These are phyloP conservation scores for Drosophila bifasciata DNA, from an alignment of 1,140 invertebrate species.

Conservation along the genomic window DNA sequence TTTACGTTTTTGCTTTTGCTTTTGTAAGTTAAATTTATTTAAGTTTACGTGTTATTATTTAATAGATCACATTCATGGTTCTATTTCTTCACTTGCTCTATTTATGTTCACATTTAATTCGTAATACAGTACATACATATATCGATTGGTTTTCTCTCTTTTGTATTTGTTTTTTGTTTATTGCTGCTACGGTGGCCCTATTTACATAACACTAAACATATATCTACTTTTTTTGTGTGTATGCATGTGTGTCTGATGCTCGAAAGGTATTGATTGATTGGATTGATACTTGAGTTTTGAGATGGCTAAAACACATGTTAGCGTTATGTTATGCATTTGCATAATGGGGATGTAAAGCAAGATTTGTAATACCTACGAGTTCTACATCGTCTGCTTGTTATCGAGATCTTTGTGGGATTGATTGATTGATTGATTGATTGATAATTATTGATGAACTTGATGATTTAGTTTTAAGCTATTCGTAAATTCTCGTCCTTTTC, in stretches of 20 bases:
- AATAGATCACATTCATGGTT: slow-evolving; percentile 84
- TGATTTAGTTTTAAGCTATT: slow-evolving; percentile 32
- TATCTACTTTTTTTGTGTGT: slow-evolving; percentile 56
- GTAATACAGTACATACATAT: slow-evolving; percentile 65
- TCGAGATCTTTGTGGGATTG: slow-evolving; percentile 57
- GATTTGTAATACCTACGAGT: slow-evolving; percentile 46
- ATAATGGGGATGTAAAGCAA: slow-evolving; percentile 46
- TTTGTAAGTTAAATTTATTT: slow-evolving; percentile 45
- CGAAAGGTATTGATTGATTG: slow-evolving; percentile 18
- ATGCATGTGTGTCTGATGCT: slow-evolving; percentile 33
- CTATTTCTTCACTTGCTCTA: slow-evolving; percentile 77
- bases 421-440: slow-evolving; percentile 32
- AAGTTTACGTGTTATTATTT: slow-evolving; percentile 60
- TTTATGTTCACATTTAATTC: slow-evolving; percentile 77
- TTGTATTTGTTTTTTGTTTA: slow-evolving; percentile 22
- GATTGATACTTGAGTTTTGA: slow-evolving; percentile 44
- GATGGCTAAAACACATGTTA: slow-evolving; percentile 55
- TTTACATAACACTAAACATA: slow-evolving; percentile 42
- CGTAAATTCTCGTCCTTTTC: slow-evolving; percentile 36
- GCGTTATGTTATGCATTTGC: slow-evolving; percentile 15
- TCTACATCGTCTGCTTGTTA: slow-evolving; percentile 18
- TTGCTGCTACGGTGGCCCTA: slow-evolving; percentile 66
- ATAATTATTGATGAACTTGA: neutral
- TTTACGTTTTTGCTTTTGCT: slow-evolving; percentile 11
- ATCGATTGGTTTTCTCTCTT: slow-evolving; percentile 22